phyloP scores from a whole-genome alignment of 2,113 vertebrate genomes.

The Azemiops feae region DNA sequence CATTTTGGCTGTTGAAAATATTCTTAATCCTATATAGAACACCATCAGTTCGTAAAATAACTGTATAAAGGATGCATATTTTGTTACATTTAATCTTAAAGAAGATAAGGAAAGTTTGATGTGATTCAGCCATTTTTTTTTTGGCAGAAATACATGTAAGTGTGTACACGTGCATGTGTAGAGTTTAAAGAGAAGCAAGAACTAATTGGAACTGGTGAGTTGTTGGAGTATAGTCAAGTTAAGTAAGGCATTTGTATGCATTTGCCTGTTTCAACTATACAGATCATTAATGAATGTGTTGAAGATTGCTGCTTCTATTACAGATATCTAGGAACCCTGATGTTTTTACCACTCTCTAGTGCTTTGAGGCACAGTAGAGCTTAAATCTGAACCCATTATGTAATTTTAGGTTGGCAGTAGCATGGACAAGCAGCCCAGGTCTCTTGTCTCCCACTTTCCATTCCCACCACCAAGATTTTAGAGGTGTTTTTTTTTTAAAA shows the following conservation, averaged over 20 bases:
- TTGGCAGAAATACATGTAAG: neutral
- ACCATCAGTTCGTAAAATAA: neutral
- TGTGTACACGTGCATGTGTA: too few species aligned
- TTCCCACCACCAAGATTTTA: neutral
- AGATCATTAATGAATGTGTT: slow-evolving; percentile 29
- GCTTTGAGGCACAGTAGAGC: slow-evolving; percentile 3
- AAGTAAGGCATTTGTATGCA: slow-evolving; percentile 28
- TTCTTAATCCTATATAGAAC: neutral
- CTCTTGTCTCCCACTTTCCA: neutral
- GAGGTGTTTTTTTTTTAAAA: neutral
- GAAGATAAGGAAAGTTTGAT: neutral
- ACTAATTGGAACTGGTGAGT: slow-evolving; percentile 8
- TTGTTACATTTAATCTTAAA: too few species aligned
- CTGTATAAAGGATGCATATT: neutral
- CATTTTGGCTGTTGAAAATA: neutral
- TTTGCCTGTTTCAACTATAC: slow-evolving; percentile 19
- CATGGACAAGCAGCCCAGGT: neutral
- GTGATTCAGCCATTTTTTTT: neutral
- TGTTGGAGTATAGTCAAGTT: slow-evolving; percentile 22
- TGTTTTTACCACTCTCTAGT: slow-evolving; percentile 12
- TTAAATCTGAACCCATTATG: slow-evolving; percentile 13
- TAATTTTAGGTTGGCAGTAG: neutral
- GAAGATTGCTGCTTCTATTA: slow-evolving; percentile 10
- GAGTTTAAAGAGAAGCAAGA: neutral
- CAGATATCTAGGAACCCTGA: neutral